These are phyloP conservation scores for Tokudaia muenninki DNA, from an alignment of 2,797 vertebrate genomes.

Conservation along the genomic window DNA sequence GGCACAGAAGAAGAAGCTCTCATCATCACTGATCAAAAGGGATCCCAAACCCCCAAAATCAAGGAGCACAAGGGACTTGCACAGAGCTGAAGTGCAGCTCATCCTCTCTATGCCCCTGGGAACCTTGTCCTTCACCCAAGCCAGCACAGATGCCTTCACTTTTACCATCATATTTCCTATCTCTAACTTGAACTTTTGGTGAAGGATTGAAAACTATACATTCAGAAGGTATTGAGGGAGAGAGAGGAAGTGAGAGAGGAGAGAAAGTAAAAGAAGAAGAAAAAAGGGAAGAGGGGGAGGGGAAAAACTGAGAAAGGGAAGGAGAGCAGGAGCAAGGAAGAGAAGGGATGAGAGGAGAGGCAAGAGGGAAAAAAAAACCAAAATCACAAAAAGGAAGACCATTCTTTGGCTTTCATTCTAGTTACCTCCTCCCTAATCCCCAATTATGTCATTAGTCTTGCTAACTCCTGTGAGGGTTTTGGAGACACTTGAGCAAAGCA, in stretches of 20 bases:
- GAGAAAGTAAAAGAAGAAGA: too few species aligned
- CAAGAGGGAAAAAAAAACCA: too few species aligned
- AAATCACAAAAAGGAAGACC: not conserved
- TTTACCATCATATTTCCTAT: not conserved
- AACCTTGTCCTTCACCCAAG: too few species aligned
- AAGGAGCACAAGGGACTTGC: not conserved
- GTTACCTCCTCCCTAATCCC: not conserved
- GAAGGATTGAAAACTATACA: not conserved
- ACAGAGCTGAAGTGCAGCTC: not conserved
- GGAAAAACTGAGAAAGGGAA: too few species aligned
- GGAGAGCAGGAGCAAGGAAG: accelerated
- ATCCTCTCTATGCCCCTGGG: too few species aligned
- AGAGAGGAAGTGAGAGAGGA: not conserved
- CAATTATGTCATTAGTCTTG: constrained; percentile 17
- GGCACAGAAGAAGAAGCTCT: constrained; percentile 54
- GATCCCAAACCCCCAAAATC: not conserved
- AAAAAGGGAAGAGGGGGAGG: accelerated
- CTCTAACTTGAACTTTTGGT: not conserved
- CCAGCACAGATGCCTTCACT: not conserved
- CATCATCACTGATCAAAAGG: constrained; percentile 10
- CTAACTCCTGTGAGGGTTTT: not conserved
- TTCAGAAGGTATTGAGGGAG: not conserved
- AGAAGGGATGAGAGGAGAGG: accelerated
- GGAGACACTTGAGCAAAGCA: not conserved
- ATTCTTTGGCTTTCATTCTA: not conserved